Conservation (phyloP, 2,113 vertebrate species). For the Hepsetus odoe region DNA sequence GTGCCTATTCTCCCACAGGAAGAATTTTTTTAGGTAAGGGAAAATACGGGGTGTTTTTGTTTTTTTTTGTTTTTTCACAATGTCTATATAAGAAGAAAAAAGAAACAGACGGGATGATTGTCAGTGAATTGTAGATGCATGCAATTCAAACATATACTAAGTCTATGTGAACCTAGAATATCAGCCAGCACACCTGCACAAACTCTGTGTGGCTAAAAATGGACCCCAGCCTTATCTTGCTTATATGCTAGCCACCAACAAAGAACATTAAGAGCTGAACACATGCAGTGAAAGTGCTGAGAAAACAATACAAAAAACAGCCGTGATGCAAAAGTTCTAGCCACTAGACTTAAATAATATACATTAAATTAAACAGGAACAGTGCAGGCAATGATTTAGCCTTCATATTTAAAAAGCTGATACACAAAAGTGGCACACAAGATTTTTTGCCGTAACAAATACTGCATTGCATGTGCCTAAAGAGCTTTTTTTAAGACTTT, state of each 20-base stretch:
- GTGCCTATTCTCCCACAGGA: conserved; percentile 8
- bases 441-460: too few species aligned
- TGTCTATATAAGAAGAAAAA: not conserved
- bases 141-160: not conserved
- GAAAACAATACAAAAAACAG: not conserved
- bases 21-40: not conserved
- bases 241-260: not conserved
- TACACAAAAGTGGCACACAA: too few species aligned
- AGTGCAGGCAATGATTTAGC: too few species aligned
- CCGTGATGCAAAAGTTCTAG: not conserved
- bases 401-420: too few species aligned
- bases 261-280: not conserved
- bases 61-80: not conserved
- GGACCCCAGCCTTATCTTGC: not conserved
- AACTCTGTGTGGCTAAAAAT: not conserved
- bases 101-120: not conserved
- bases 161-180: conserved; percentile 7
- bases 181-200: not conserved
- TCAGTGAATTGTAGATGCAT: conserved; percentile 9
- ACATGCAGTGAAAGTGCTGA: not conserved
- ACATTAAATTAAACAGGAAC: not conserved
- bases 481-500: too few species aligned
- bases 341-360: not conserved
- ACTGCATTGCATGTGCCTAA: too few species aligned
- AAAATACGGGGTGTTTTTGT: not conserved